Base-by-base conservation (phyloP, 2,113 vertebrate genomes). In the Gopherus flavomarginatus region DNA sequence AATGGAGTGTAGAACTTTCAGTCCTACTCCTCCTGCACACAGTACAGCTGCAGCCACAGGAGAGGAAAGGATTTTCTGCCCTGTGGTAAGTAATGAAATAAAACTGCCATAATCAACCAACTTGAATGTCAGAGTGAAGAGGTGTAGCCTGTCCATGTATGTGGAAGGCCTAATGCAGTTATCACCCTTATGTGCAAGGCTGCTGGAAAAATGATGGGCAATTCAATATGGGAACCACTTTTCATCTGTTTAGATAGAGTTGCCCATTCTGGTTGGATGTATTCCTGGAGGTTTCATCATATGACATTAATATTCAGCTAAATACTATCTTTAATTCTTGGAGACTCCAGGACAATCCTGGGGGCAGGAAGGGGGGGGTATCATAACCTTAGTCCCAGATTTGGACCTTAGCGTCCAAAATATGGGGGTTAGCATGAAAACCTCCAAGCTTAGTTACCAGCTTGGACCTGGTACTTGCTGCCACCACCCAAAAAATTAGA, bases 291-390 rank as follows among this genome's bases (percentile, higher is more conserved):
- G 10, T 59, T 59, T 59, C 27, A 59, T 59, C 27, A 13, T 12
- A 27, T 59, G 11, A 57, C 56, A 59, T 56, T 56, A 56, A 27
- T 29, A 29, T 59, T 59, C 29, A 59, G 29, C 29, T 31, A 11
- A 59, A 29, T 59, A 59, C 13, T 59, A 29, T 59, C 12, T 59
- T 59, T 59, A 29, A 29, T 59, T 59, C 27, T 26, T 22, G 26
- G 57, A 59, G 26, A 5, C 57, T 59, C 26, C 26, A 59, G 57
- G 57, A 29, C 12, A 29, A 59, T 31, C 27, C 57, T 13, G 11
- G 52, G 52, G 53, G 53, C 3, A 4, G 4, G 13, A 1, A 8
- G 1, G 2, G 21, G 21, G 19, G 53, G 17, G n/a, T n/a, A n/a
- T n/a, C n/a, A n/a, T n/a, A n/a, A n/a, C n/a, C n/a, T n/a, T n/a